Percentiles rank a stretch among this genome's conserved stretches.
phyloP scores from a whole-genome alignment of 1,140 invertebrate genomes.

The Cotesia glomerata region DNA sequence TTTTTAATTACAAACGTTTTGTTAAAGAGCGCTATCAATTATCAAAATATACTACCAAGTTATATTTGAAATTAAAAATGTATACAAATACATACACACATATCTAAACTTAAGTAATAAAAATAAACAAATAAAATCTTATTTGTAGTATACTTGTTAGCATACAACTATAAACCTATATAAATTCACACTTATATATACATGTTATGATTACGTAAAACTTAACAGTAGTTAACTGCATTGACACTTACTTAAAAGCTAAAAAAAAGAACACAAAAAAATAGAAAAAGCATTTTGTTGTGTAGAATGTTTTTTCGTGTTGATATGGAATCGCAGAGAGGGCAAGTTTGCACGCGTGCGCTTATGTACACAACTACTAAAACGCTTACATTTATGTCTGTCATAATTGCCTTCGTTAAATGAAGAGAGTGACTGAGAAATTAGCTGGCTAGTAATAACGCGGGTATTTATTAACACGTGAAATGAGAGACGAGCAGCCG shows the following conservation, averaged over 20 bases:
- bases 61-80: no score
- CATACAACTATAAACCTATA: no score
- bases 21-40: no score
- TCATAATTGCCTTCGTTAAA: conserved; percentile 61
- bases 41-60: no score
- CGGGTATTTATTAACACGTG: conserved; percentile 60
- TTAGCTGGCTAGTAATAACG: conserved; percentile 59
- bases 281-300: background rate
- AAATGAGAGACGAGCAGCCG: conserved; percentile 49
- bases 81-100: no score
- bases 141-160: no score
- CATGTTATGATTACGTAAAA: background rate
- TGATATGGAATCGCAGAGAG: conserved; percentile 5
- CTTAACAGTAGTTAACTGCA: background rate
- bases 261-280: background rate
- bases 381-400: conserved; percentile 59
- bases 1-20: no score
- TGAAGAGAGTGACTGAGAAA: conserved; percentile 58
- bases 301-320: background rate
- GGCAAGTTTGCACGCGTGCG: conserved; percentile 38
- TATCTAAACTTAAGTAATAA: no score
- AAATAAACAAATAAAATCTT: no score
- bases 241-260: background rate
- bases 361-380: conserved; percentile 56
- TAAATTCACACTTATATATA: no score